Conservation (phyloP, 2,888 invertebrate genomes). For the Rhagonycha fulva region DNA sequence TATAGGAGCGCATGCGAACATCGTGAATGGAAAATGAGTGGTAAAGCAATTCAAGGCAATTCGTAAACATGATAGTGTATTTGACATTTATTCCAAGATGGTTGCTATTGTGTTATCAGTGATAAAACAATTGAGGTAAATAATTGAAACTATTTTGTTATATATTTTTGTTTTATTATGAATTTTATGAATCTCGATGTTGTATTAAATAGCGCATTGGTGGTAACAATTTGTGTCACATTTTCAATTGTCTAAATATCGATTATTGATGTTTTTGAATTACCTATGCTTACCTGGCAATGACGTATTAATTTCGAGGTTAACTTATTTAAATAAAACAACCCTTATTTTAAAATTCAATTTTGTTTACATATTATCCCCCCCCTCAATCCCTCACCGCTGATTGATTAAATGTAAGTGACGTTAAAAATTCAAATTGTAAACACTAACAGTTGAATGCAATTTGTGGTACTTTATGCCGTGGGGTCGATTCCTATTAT, state of each 20-base stretch:
- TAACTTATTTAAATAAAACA: neutral
- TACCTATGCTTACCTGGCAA: constrained; percentile 31
- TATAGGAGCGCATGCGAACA: constrained; percentile 16
- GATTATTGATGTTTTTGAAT: constrained; percentile 26
- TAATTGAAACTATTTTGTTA: constrained; percentile 6
- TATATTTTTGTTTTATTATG: neutral
- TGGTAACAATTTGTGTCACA: neutral
- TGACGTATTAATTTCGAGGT: constrained; percentile 20
- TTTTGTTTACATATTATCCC: neutral
- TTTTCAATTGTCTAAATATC: constrained; percentile 13
- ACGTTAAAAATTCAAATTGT: constrained; percentile 13
- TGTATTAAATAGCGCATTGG: neutral
- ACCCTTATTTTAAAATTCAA: neutral
- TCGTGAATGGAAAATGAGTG: constrained; percentile 1
- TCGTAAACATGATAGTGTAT: constrained; percentile 30
- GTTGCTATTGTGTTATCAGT: constrained; percentile 32
- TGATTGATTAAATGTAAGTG: constrained; percentile 5
- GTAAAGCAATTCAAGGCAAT: constrained; percentile 18
- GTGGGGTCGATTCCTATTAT: constrained; percentile 11
- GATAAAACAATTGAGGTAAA: constrained; percentile 32
- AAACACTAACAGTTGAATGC: constrained; percentile 2
- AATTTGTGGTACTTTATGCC: neutral
- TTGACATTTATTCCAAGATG: constrained; percentile 33
- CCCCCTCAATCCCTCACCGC: neutral
- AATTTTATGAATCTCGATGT: constrained; percentile 16